These are phyloP conservation scores for Chaetophractus vellerosus DNA, from an alignment of 2,797 vertebrate species.

Conservation along the genomic window DNA sequence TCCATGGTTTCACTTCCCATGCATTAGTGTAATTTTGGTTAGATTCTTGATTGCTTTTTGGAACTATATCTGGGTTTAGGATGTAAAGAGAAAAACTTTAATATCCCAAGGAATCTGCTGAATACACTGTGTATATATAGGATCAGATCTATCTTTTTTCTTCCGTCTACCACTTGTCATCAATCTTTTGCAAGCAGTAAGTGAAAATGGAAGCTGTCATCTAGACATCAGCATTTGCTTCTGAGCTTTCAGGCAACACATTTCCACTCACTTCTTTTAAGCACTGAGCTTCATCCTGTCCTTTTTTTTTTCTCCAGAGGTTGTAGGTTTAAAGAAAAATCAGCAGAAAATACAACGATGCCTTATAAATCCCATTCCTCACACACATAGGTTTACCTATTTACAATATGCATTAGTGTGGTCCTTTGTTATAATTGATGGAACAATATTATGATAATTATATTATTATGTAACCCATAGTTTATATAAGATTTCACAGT, in stretches of 20 bases:
- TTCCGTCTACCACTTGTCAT: constrained; percentile 84
- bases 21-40: constrained; percentile 57
- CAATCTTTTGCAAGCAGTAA: constrained; percentile 83
- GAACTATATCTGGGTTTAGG: constrained; percentile 33
- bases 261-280: constrained; percentile 81
- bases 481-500: too few species aligned
- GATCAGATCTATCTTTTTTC: constrained; percentile 78
- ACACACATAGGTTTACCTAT: too few species aligned
- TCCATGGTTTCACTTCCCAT: constrained; percentile 27
- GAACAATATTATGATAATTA: too few species aligned
- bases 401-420: too few species aligned
- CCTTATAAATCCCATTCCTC: too few species aligned
- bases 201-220: constrained; percentile 87
- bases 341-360: too few species aligned
- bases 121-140: constrained; percentile 67
- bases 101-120: constrained; percentile 77
- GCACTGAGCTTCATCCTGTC: constrained; percentile 70
- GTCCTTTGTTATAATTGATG: too few species aligned
- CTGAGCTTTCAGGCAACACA: constrained; percentile 76
- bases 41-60: constrained; percentile 68
- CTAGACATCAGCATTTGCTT: constrained; percentile 73
- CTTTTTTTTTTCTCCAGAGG: constrained; percentile 17
- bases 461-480: too few species aligned
- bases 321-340: too few species aligned
- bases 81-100: constrained; percentile 76